Percentiles rank a stretch among this genome's conserved stretches.
Conservation (phyloP, 2,888 invertebrate species). For the Polymixis flavicincta region DNA sequence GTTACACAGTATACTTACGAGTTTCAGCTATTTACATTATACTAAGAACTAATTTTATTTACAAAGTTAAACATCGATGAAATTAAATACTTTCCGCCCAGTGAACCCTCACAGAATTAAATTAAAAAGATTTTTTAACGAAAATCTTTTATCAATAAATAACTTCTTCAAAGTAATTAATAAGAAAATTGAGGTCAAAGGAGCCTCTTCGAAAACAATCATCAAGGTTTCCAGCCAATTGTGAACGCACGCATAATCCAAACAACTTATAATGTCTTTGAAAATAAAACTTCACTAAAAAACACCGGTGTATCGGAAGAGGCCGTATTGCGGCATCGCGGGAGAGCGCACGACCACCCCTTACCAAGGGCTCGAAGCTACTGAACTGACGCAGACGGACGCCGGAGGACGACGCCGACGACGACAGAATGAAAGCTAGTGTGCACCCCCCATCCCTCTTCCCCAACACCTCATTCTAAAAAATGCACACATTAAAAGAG, state of each 20-base stretch:
- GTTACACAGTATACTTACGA: slow-evolving; percentile 50
- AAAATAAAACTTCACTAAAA: slow-evolving; percentile 80
- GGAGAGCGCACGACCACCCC: slow-evolving; percentile 81
- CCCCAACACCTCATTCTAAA: slow-evolving; percentile 79
- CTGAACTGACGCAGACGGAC: slow-evolving; percentile 78
- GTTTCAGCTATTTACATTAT: slow-evolving; percentile 41
- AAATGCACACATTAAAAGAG: slow-evolving; percentile 85
- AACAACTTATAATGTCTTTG: slow-evolving; percentile 64
- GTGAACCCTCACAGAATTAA: slow-evolving; percentile 54
- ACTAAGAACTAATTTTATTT: slow-evolving; percentile 37
- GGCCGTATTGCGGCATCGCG: slow-evolving; percentile 75
- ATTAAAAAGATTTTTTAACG: slow-evolving; percentile 38
- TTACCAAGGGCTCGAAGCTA: slow-evolving; percentile 79
- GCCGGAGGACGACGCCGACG: slow-evolving; percentile 72
- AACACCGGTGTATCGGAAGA: slow-evolving; percentile 71
- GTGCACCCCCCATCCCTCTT: slow-evolving; percentile 77
- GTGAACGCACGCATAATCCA: slow-evolving; percentile 73
- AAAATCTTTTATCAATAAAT: slow-evolving; percentile 55
- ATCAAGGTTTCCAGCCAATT: slow-evolving; percentile 72
- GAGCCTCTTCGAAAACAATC: slow-evolving; percentile 39
- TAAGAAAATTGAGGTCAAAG: slow-evolving; percentile 37
- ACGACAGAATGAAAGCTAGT: slow-evolving; percentile 80
- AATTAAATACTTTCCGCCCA: slow-evolving; percentile 52
- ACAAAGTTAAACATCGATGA: slow-evolving; percentile 33
- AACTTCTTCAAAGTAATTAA: slow-evolving; percentile 64